A percentile compares a stretch with the other conserved stretches of the same genome.
These are phyloP conservation scores for Diadromus collaris DNA, from an alignment of 2,888 invertebrate genomes.

Conservation along the genomic window DNA sequence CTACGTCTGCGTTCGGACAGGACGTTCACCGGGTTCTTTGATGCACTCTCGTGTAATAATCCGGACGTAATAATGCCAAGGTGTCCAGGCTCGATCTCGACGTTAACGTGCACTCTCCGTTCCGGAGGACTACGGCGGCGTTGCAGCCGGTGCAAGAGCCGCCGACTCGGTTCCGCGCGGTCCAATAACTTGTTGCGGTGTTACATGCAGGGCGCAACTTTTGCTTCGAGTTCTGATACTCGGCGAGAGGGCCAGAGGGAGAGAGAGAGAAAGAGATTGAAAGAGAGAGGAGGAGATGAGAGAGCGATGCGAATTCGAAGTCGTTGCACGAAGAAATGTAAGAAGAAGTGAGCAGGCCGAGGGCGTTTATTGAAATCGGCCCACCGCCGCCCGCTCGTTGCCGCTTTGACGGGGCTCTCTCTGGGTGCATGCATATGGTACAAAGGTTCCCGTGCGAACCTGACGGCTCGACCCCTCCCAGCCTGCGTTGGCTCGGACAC, in stretches of 20 bases:
- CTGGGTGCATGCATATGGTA: slow-evolving; percentile 55
- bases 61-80: slow-evolving; percentile 73
- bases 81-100: slow-evolving; percentile 65
- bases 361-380: slow-evolving; percentile 74
- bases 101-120: slow-evolving; percentile 61
- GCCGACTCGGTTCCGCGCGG: slow-evolving; percentile 52
- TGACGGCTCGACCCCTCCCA: slow-evolving; percentile 76
- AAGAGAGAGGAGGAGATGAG: not conserved
- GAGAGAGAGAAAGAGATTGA: slow-evolving; percentile 16
- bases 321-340: slow-evolving; percentile 20
- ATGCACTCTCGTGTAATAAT: slow-evolving; percentile 34
- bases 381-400: slow-evolving; percentile 73
- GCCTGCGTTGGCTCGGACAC: slow-evolving; percentile 52
- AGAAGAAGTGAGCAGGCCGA: slow-evolving; percentile 43
- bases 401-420: slow-evolving; percentile 72
- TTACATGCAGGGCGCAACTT: not conserved
- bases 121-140: slow-evolving; percentile 19
- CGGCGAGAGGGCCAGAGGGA: slow-evolving; percentile 25
- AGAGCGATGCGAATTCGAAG: not conserved
- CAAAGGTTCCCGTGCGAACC: slow-evolving; percentile 72
- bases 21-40: slow-evolving; percentile 28
- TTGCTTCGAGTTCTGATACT: slow-evolving; percentile 12
- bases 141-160: slow-evolving; percentile 8
- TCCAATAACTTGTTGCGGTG: slow-evolving; percentile 37
- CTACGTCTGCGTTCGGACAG: slow-evolving; percentile 10